Percentiles rank a stretch among this genome's conserved stretches.
Evolutionary conservation across 1,140 invertebrate genomes (phyloP).

Genomic region (Druon quercuslanigerum): DNA sequence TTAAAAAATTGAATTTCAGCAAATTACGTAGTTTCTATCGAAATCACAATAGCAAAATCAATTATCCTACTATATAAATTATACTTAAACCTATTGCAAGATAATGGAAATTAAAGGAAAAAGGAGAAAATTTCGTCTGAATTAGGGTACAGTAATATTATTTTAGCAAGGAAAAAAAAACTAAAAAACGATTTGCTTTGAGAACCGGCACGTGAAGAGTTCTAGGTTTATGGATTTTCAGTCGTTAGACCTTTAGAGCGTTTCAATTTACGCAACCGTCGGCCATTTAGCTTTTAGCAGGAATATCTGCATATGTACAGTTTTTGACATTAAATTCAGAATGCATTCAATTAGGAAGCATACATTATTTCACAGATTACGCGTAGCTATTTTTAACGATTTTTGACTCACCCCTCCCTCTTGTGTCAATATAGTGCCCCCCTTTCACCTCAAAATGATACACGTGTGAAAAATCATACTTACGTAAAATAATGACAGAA

Average conservation of each 20-base stretch:
- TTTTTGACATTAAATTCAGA: neutral
- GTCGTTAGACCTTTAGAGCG: slow-evolving; percentile 19
- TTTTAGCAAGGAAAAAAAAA: neutral
- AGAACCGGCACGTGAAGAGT: slow-evolving; percentile 3
- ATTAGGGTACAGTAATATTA: neutral
- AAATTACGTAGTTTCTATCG: too few species aligned
- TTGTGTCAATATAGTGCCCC: too few species aligned
- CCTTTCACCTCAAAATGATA: too few species aligned
- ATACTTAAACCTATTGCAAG: too few species aligned
- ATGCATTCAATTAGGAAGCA: neutral
- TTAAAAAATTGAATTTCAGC: too few species aligned
- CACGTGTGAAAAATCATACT: neutral
- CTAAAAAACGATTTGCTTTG: neutral
- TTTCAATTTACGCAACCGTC: slow-evolving; percentile 23
- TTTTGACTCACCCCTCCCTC: too few species aligned
- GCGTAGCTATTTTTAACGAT: too few species aligned
- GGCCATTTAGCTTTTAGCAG: slow-evolving; percentile 3
- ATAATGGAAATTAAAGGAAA: too few species aligned
- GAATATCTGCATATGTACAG: slow-evolving; percentile 4
- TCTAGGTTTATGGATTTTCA: slow-evolving; percentile 26
- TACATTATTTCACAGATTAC: too few species aligned
- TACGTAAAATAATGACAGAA: slow-evolving; percentile 9
- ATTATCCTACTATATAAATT: too few species aligned
- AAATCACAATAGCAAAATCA: too few species aligned
- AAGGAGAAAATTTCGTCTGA: neutral